Evolutionary conservation across 2,797 vertebrate genomes (phyloP), one percentile per base, ranked within the genome.

Genomic region (Carapus acus): DNA sequence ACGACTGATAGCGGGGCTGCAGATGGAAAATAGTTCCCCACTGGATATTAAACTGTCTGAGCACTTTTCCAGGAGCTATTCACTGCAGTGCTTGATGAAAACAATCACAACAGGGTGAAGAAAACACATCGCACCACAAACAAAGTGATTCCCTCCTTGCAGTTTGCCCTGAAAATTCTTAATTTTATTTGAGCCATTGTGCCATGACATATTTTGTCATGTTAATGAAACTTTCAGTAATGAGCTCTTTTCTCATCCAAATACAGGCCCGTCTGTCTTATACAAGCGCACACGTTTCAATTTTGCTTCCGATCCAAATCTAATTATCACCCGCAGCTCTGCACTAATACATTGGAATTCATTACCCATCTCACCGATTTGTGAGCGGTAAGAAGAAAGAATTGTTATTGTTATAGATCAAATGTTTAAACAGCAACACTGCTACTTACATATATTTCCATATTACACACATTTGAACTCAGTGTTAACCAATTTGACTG

Each of bases 41-140:
- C 52, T 77, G 73, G 83, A 74, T 78, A 73, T 77, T 77, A 76
- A 83, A 76, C 64, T 69, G 67, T 51, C 41, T 24, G 61, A 47
- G 62, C 42, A 43, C 54, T 70, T 73, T 58, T 59, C 66, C 66
- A 43, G 43, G 46, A 74, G 70, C 76, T 67, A 74, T 79, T 81
- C 69, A 53, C 57, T 69, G 67, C 41, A 6, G 41, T 54, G 27
- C 17, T 43, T 72, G 77, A 84, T 83, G 65, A 78, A 76, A 70
- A 68, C 74, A 79, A 78, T 80, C 74, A 71, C 60, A 67, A 39
- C 52, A 44, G 33, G 58, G 38, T 39, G 36, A 65, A 62, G 52
- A 40, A 73, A 62, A 67, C 47, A 31, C 54, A 43, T 14, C 15
- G 18, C 39, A 43, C 56, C 53, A 49, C 11, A 59, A 59, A 43